Evolutionary conservation across 2,888 invertebrate species (phyloP).

Genomic region (Zaprionus lineosus): DNA sequence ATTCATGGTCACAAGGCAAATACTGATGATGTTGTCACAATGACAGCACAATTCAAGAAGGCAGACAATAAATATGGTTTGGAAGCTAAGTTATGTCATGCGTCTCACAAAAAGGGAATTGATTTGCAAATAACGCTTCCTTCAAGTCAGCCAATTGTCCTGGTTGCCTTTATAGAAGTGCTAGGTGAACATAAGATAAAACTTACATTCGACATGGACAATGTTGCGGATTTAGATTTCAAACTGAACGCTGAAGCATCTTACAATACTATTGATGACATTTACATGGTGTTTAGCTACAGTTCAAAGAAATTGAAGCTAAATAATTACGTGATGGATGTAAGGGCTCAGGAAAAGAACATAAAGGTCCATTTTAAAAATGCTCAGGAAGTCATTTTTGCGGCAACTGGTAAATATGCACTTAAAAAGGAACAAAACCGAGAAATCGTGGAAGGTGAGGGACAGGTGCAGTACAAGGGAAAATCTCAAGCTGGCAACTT

Average conservation of each 20-base stretch:
- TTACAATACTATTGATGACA: conserved; percentile 86
- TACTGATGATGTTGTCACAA: conserved; percentile 81
- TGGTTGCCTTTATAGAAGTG: conserved; percentile 77
- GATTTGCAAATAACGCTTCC: conserved; percentile 85
- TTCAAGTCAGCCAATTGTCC: conserved; percentile 65
- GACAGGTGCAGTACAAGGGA: conserved; percentile 88
- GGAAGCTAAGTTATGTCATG: conserved; percentile 84
- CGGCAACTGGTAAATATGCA: conserved; percentile 88
- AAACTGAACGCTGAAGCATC: conserved; percentile 85
- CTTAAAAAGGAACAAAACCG: conserved; percentile 89
- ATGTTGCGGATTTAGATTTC: conserved; percentile 84
- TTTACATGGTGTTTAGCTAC: conserved; percentile 85
- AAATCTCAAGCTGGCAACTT: conserved; percentile 88
- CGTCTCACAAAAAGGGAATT: conserved; percentile 84
- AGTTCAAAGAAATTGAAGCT: conserved; percentile 87
- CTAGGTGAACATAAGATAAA: conserved; percentile 85
- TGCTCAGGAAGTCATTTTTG: conserved; percentile 85
- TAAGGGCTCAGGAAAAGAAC: conserved; percentile 86
- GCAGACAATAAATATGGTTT: conserved; percentile 86
- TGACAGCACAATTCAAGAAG: conserved; percentile 83
- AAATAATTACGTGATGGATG: conserved; percentile 86
- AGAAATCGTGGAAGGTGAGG: conserved; percentile 89
- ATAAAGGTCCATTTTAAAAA: conserved; percentile 87
- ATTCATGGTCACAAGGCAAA: conserved; percentile 79
- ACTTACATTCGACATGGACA: conserved; percentile 84